Evolutionary conservation across 2,888 invertebrate genomes (phyloP).

Genomic region (Apantesis nais): DNA sequence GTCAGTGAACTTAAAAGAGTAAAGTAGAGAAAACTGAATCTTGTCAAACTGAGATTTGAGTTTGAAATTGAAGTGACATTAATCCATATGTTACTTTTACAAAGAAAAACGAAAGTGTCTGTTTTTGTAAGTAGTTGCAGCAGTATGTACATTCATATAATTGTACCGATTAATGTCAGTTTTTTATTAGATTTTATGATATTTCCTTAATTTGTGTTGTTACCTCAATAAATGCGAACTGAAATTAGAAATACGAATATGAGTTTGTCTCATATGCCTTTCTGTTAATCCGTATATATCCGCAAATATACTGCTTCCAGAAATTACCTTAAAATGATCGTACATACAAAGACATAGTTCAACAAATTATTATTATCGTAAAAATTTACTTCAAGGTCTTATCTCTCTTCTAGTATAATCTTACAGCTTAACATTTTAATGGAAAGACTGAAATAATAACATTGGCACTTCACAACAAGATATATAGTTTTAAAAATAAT

Average conservation of each 20-base stretch:
- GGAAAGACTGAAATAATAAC: neutral
- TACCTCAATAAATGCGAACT: neutral
- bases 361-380: neutral
- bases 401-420: no score
- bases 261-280: neutral
- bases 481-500: neutral
- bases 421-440: neutral
- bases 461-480: neutral
- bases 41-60: neutral
- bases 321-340: no score
- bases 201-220: neutral
- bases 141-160: neutral
- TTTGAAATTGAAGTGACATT: neutral
- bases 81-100: neutral
- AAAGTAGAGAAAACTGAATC: neutral
- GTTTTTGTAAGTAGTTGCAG: neutral
- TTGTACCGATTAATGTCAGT: neutral
- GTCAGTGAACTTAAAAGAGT: constrained; percentile 10
- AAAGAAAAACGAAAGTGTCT: neutral
- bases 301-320: no score
- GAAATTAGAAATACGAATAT: neutral
- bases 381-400: neutral
- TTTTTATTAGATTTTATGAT: neutral
- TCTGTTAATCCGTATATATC: no score
- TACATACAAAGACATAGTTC: no score